phyloP scores from a whole-genome alignment of 2,888 invertebrate species.

The Zootermopsis nevadensis region DNA sequence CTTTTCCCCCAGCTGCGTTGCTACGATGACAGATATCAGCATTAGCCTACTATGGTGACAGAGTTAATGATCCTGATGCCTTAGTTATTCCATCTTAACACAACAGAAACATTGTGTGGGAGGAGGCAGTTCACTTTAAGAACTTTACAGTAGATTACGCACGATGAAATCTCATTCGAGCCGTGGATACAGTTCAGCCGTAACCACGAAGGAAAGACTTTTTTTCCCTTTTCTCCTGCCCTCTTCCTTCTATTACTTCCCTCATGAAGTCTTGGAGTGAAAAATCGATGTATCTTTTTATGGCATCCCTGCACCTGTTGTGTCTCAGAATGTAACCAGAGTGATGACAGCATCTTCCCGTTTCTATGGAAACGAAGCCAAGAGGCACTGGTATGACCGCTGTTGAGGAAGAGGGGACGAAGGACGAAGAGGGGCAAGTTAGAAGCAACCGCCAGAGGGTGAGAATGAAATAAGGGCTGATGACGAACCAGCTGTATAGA shows the following conservation, averaged over 20 bases:
- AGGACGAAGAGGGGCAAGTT: too few relatives aligned
- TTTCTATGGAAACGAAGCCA: slow-evolving; percentile 37
- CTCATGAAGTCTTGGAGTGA: slow-evolving; percentile 30
- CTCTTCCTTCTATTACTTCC: background rate
- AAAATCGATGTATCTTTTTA: slow-evolving; percentile 22
- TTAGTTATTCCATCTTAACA: slow-evolving; percentile 38
- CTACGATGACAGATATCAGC: slow-evolving; percentile 42
- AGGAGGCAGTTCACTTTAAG: background rate
- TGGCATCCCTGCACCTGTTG: slow-evolving; percentile 38
- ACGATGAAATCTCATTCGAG: background rate
- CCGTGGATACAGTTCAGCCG: slow-evolving; percentile 26
- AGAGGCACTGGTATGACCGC: background rate
- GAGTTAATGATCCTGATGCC: slow-evolving; percentile 39
- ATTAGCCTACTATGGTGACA: slow-evolving; percentile 48
- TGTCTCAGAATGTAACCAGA: slow-evolving; percentile 26
- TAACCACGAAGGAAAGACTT: slow-evolving; percentile 19
- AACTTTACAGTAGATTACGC: slow-evolving; percentile 10
- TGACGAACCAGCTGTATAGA: too few relatives aligned
- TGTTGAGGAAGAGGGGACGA: too few relatives aligned
- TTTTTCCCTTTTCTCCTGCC: background rate
- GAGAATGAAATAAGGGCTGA: too few relatives aligned
- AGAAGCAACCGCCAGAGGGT: too few relatives aligned
- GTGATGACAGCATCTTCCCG: slow-evolving; percentile 47
- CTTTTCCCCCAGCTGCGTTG: slow-evolving; percentile 38
- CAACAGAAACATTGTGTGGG: slow-evolving; percentile 13